Conservation (phyloP, 2,888 invertebrate species). For the Lasioglossum lativentre region DNA sequence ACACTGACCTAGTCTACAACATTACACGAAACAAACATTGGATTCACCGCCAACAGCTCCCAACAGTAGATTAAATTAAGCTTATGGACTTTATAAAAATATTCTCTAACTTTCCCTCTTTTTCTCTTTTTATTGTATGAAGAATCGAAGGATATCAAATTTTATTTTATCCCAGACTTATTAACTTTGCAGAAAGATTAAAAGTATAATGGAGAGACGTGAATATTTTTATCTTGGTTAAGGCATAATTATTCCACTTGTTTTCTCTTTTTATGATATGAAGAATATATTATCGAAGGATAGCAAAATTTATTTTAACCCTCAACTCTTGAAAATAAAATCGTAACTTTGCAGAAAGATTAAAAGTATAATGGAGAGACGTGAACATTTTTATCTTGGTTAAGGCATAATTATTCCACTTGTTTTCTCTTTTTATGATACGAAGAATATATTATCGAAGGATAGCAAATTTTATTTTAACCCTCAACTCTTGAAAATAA, state of each 20-base stretch:
- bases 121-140: background rate
- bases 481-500: too few relatives aligned
- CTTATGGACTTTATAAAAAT: too few relatives aligned
- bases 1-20: background rate
- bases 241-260: background rate
- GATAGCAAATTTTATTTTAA: too few relatives aligned
- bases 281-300: too few relatives aligned
- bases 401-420: background rate
- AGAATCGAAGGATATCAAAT: background rate
- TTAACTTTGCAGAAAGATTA: background rate
- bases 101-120: too few relatives aligned
- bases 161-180: background rate
- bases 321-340: too few relatives aligned
- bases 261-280: too few relatives aligned
- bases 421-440: too few relatives aligned
- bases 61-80: background rate
- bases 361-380: rapidly evolving
- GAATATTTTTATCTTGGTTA: too few relatives aligned
- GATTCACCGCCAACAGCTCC: background rate
- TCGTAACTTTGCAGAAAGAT: background rate
- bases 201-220: background rate
- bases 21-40: background rate
- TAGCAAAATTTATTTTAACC: too few relatives aligned
- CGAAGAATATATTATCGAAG: too few relatives aligned
- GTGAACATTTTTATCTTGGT: too few relatives aligned